Evolutionary conservation across 1,140 invertebrate genomes (phyloP), one percentile per base, ranked within the genome.

Genomic region (Ericerus pela): DNA sequence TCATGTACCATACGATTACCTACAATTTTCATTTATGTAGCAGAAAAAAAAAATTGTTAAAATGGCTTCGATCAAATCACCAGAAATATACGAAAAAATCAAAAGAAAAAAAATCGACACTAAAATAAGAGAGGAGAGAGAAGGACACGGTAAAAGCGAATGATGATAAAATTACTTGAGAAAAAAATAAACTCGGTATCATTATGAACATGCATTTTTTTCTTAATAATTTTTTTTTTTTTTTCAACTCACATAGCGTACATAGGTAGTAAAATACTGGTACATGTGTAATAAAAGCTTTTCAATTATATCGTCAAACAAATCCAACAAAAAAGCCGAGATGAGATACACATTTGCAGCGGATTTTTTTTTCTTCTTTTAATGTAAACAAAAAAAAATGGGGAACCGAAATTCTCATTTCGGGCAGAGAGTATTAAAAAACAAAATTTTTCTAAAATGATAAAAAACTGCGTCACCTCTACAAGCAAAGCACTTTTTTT

Each of bases 161-260:
- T 47, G 41, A 47, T 47, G n/a, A 10, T 10, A 24, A 24, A 24
- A 24, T 24, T 47, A 47, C 41, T 47, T 24, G 10, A 16, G 26
- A 47, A 47, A 47, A 47, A 47, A 47, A 47, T 47, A 47, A 47
- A 47, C 41, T 47, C 41, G 26, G 26, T 38, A 38, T n/a, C n/a
- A n/a, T 47, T 47, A 47, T 47, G 41, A 47, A 47, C 41, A 47
- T 47, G 41, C 41, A 47, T 47, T 47, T 47, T 47, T 47, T 38
- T n/a, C n/a, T n/a, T n/a, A n/a, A n/a, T n/a, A n/a, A n/a, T n/a
- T n/a, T n/a, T n/a, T 38, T n/a, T 38, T 14, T 47, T 47, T 47
- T 14, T 47, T 22, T 47, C 22, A 24, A 47, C 41, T 47, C 41
- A 47, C 41, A 47, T 47, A 47, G 41, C 41, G 41, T 47, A 47